Evolutionary conservation across 1,140 invertebrate species (phyloP), one percentile per base, ranked within the genome.

Genomic region (Chlorops oryzae): DNA sequence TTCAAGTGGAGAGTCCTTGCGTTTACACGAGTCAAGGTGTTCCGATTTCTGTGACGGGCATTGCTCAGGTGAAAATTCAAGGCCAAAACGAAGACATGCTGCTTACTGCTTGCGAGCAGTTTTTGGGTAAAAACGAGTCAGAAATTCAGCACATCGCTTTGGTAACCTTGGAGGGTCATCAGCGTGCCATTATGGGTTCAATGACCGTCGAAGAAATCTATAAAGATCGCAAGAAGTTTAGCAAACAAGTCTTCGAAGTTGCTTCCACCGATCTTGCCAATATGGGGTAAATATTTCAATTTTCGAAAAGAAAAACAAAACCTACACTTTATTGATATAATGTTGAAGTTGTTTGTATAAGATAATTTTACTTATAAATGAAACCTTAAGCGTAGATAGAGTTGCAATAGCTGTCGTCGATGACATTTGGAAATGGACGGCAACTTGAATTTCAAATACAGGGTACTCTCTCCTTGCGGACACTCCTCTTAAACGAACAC

Each of bases 131-230:
- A 78, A 75, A 79, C 1, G 91, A 96, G 70, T 62, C 80, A 6
- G 91, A 96, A 72, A 95, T 98, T 52, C 88, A 89, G 61, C 84
- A 90, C 61, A 92, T 98, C 70, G 94, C 94, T 21, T 77, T 96
- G 40, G 93, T 96, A 32, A 98, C 95, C 37, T 75, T 98, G 18
- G 95, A 98, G 76, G 95, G 95, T 55, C 95, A 98, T 74, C 95
- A 98, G 75, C 77, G 95, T 57, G 94, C 94, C 51, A 98, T 98
- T 50, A 98, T 98, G 94, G 95, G 95, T 7, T 93, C 91, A 54
- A 98, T 98, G 94, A 96, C 93, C 27, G 94, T 98, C 10, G 94
- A 97, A 79, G 95, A 98, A 78, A 98, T 98, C 68, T 98, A 98
- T 74, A 97, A 97, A 74, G 95, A 98, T 72, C 81, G 96, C 40